A percentile compares a stretch with the other conserved stretches of the same genome.
Conservation (phyloP, 1,140 invertebrate species). For the Drosophila subpulchrella region DNA sequence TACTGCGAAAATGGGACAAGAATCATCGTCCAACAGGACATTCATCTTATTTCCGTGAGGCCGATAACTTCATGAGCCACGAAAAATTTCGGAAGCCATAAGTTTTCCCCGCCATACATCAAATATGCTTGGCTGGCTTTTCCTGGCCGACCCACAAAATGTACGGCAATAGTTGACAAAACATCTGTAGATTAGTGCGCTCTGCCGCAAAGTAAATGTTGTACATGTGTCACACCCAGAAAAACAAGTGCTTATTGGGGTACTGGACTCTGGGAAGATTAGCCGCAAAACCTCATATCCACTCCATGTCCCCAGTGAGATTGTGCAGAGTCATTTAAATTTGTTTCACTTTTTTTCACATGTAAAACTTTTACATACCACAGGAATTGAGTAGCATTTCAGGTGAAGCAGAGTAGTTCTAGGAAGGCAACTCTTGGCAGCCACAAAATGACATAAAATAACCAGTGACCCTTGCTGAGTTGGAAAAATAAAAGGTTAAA, state of each 20-base stretch:
- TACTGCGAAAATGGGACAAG: conserved; percentile 50
- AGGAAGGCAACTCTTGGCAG: conserved; percentile 8
- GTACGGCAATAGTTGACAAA: conserved; percentile 42
- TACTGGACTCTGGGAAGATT: conserved; percentile 5
- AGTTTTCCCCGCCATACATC: conserved; percentile 48
- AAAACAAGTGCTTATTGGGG: conserved; percentile 29
- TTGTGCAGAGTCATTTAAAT: conserved; percentile 40
- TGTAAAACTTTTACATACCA: conserved; percentile 2
- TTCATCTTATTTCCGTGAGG: conserved; percentile 46
- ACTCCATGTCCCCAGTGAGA: conserved; percentile 13
- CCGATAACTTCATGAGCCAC: conserved; percentile 26
- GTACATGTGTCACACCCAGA: conserved; percentile 35
- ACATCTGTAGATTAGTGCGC: conserved; percentile 39
- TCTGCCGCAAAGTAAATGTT: conserved; percentile 4
- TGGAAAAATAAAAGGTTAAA: conserved; percentile 2
- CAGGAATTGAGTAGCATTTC: background rate
- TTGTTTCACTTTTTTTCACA: background rate
- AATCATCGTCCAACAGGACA: conserved; percentile 35
- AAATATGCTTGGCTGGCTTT: conserved; percentile 43
- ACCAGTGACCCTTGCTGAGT: conserved; percentile 5
- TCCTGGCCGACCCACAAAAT: conserved; percentile 27
- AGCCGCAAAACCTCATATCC: conserved; percentile 11
- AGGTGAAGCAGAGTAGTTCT: conserved; percentile 5
- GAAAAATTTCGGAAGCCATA: conserved; percentile 39
- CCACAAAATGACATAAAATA: conserved; percentile 25